Evolutionary conservation across 1,140 invertebrate genomes (phyloP).

Genomic region (Polypedilum vanderplanki): DNA sequence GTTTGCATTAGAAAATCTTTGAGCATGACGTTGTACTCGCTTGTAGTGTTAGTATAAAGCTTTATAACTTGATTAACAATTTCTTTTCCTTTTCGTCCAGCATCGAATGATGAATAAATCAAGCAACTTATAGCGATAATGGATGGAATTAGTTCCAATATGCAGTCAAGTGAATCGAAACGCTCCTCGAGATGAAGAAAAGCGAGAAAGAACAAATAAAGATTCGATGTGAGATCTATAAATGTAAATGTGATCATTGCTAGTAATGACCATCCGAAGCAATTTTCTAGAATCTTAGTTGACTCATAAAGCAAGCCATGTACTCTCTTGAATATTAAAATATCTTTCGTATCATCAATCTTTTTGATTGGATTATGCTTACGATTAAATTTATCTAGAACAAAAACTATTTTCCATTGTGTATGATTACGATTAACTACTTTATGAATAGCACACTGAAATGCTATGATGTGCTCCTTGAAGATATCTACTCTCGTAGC

Average conservation of each 20-base stretch:
- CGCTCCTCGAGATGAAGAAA: not conserved
- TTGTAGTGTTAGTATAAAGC: not conserved
- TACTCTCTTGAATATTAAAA: not conserved
- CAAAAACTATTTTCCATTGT: not conserved
- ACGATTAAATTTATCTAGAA: not conserved
- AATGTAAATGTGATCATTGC: not conserved
- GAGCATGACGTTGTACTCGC: not conserved
- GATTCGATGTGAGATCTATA: not conserved
- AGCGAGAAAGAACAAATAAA: not conserved
- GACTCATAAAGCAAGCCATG: not conserved
- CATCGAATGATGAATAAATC: not conserved
- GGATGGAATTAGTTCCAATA: not conserved
- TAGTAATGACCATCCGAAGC: not conserved
- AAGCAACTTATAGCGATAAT: not conserved
- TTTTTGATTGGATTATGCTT: not conserved
- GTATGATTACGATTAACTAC: not conserved
- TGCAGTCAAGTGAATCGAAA: not conserved
- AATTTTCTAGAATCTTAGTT: not conserved
- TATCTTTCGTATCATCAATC: not conserved
- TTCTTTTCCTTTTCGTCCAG: not conserved
- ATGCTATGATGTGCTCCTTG: not conserved
- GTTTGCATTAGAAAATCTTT: not conserved
- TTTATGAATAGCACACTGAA: not conserved
- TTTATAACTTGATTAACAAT: not conserved
- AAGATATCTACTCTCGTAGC: not conserved